Conservation (phyloP, 2,113 vertebrate species). For the Brachionichthys hirsutus region DNA sequence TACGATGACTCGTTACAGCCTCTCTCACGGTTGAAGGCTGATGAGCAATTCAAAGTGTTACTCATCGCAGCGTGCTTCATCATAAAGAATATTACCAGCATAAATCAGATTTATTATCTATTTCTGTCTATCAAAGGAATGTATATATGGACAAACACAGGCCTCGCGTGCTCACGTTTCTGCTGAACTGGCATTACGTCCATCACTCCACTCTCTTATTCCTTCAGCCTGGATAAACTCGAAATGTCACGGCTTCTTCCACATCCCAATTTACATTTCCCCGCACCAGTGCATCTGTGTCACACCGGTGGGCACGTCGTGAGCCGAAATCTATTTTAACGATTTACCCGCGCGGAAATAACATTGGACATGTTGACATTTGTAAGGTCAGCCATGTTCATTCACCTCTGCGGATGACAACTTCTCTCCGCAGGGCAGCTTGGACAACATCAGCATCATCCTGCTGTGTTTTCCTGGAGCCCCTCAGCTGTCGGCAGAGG, state of each 20-base stretch:
- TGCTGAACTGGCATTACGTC: slow-evolving; percentile 32
- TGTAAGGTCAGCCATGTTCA: slow-evolving; percentile 28
- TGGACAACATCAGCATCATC: slow-evolving; percentile 86
- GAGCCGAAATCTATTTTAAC: slow-evolving; percentile 22
- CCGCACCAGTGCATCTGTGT: slow-evolving; percentile 27
- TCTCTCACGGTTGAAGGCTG: slow-evolving; percentile 11
- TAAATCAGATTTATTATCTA: not conserved
- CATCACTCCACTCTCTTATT: slow-evolving; percentile 47
- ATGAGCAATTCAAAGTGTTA: slow-evolving; percentile 2
- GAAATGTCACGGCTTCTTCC: slow-evolving; percentile 62
- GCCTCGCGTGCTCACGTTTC: slow-evolving; percentile 16
- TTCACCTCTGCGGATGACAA: slow-evolving; percentile 17
- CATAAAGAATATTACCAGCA: not conserved
- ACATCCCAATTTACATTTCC: slow-evolving; percentile 31
- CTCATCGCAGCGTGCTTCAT: not conserved
- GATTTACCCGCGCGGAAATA: slow-evolving; percentile 6
- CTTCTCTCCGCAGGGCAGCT: slow-evolving; percentile 77
- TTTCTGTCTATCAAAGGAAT: slow-evolving; percentile 2
- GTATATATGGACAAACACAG: not conserved
- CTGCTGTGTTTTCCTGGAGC: slow-evolving; percentile 82
- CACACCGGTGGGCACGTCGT: slow-evolving; percentile 11
- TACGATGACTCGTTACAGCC: slow-evolving; percentile 23
- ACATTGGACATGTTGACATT: slow-evolving; percentile 22
- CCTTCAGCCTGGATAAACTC: slow-evolving; percentile 66
- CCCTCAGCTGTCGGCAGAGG: slow-evolving; percentile 79